Evolutionary conservation across 2,797 vertebrate genomes (phyloP).

Genomic region (Oceanodroma leucorhoa): DNA sequence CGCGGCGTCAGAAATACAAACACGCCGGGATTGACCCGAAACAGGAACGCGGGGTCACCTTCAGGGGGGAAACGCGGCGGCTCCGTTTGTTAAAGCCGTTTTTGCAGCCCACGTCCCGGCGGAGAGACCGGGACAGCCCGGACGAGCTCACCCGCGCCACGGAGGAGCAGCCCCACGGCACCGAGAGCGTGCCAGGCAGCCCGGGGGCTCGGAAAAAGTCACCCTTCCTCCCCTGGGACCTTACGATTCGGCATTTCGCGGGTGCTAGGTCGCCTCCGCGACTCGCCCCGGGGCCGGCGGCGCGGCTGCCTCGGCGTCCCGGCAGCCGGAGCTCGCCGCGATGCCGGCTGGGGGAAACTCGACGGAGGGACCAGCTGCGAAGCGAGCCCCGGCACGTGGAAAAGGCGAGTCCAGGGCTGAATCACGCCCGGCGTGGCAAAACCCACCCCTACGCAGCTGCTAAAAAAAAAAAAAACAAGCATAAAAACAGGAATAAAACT

Average conservation of each 20-base stretch:
- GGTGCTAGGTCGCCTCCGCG: rapidly evolving
- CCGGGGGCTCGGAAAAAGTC: neutral
- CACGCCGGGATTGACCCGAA: neutral
- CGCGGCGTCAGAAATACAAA: neutral
- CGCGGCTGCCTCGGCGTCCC: neutral
- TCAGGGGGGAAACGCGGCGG: neutral
- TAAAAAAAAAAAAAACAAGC: too few relatives aligned
- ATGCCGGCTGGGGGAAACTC: neutral
- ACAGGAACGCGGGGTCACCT: neutral
- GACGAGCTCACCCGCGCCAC: neutral
- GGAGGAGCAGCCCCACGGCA: neutral
- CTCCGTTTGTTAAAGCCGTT: neutral
- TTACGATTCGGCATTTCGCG: rapidly evolving
- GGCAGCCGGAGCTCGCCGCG: too few relatives aligned
- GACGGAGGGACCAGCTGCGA: neutral
- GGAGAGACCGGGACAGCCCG: neutral
- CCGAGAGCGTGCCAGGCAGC: neutral
- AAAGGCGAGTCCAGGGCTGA: neutral
- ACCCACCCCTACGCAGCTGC: neutral
- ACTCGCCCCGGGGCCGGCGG: neutral
- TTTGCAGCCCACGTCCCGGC: neutral
- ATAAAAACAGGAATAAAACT: neutral
- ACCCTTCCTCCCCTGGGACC: too few relatives aligned
- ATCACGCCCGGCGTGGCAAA: neutral
- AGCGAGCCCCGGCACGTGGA: neutral